Conservation (phyloP, 2,797 vertebrate species). For the Allobates femoralis region DNA sequence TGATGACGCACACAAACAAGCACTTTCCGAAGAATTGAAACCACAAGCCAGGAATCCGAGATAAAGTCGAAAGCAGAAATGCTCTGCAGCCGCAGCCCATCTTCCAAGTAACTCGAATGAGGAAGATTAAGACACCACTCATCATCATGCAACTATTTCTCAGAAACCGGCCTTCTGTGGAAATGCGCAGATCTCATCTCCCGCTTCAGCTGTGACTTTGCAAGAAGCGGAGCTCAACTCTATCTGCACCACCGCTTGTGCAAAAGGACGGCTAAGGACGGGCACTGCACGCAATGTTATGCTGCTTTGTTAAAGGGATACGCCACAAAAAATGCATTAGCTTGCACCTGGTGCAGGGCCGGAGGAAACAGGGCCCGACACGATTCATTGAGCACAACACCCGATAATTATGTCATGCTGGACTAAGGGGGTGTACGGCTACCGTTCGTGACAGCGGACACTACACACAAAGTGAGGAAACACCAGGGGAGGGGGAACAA, state of each 20-base stretch:
- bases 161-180: slow-evolving; percentile 44
- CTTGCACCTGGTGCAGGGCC: neutral
- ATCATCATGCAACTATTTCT: slow-evolving; percentile 52
- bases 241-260: neutral
- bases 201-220: neutral
- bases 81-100: slow-evolving; percentile 15
- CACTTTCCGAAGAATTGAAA: slow-evolving; percentile 48
- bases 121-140: slow-evolving; percentile 29
- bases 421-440: no score
- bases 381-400: neutral
- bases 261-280: neutral
- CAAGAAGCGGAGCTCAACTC: neutral
- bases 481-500: no score
- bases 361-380: neutral
- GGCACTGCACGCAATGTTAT: neutral
- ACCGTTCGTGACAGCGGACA: no score
- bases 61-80: slow-evolving; percentile 61
- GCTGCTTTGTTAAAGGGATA: neutral
- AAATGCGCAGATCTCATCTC: slow-evolving; percentile 20
- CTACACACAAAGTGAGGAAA: no score
- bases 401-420: neutral
- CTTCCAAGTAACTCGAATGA: slow-evolving; percentile 57
- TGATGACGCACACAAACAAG: neutral
- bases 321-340: neutral
- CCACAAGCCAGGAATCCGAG: slow-evolving; percentile 35